These are phyloP conservation scores for Argya squamiceps DNA, from an alignment of 2,797 vertebrate species.

Conservation along the genomic window DNA sequence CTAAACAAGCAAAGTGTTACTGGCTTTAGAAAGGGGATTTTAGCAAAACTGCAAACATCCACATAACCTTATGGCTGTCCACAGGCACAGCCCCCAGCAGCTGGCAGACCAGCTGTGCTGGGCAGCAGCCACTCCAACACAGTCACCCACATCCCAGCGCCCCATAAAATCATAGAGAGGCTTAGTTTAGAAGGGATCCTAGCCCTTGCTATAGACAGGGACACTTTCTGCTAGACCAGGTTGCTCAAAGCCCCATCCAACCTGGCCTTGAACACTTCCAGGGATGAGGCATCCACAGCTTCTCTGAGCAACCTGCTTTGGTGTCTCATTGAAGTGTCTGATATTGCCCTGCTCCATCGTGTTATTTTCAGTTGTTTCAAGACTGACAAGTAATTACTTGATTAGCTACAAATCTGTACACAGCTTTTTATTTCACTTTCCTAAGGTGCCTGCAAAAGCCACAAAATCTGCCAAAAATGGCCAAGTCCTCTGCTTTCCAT, in stretches of 20 bases:
- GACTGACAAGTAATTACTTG: not conserved
- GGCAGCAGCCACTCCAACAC: not conserved
- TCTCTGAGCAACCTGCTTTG: not conserved
- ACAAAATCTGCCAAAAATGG: not conserved
- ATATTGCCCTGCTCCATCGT: fast-evolving
- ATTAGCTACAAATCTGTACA: not conserved
- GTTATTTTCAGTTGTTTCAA: not conserved
- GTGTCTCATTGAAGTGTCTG: not conserved
- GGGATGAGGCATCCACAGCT: not conserved
- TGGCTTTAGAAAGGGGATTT: not conserved
- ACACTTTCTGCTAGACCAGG: not conserved
- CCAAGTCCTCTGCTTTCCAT: not conserved
- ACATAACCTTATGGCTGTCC: not conserved
- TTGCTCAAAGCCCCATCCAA: not conserved
- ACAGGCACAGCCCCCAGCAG: not conserved
- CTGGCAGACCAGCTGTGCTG: not conserved
- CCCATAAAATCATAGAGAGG: not conserved
- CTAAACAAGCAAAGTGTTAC: not conserved
- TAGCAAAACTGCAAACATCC: not conserved
- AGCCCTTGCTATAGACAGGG: not conserved
- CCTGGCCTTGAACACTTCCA: not conserved
- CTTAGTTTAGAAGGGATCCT: not conserved
- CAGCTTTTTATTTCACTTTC: not conserved
- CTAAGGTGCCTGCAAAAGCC: not conserved
- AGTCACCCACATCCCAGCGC: fast-evolving